phyloP scores from a whole-genome alignment of 2,888 invertebrate species.

The Mycogona germanica region DNA sequence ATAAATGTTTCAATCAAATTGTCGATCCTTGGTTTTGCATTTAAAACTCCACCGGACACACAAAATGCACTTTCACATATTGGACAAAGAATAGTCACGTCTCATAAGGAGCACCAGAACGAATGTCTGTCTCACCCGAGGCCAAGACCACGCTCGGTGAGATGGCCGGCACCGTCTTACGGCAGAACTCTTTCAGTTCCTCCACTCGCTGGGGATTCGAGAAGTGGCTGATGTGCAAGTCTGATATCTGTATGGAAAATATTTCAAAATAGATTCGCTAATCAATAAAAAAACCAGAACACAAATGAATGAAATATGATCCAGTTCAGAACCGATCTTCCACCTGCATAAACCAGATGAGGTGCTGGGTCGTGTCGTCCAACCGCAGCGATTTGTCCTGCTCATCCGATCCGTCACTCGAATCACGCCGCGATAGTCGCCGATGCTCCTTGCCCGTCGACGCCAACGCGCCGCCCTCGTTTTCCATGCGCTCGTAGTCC shows the following conservation, averaged over 20 bases:
- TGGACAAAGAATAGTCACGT: too few species aligned
- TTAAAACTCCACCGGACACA: too few species aligned
- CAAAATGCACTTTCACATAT: too few species aligned
- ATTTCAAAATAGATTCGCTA: neutral
- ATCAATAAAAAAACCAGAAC: neutral
- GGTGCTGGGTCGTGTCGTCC: neutral
- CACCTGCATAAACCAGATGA: constrained; percentile 17
- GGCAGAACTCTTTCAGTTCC: constrained; percentile 68
- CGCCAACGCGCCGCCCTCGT: neutral
- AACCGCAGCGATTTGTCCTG: neutral
- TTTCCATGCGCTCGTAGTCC: neutral
- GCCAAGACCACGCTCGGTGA: constrained; percentile 66
- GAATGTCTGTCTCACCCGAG: constrained; percentile 54
- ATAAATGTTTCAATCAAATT: neutral
- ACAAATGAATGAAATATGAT: neutral
- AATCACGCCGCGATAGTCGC: neutral
- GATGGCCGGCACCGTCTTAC: constrained; percentile 54
- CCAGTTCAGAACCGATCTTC: neutral
- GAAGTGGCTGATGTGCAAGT: constrained; percentile 78
- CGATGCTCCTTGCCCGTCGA: neutral
- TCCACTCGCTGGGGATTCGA: constrained; percentile 57
- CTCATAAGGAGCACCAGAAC: too few species aligned
- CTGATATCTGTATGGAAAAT: constrained; percentile 54
- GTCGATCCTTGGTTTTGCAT: neutral
- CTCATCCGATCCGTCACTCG: neutral